Evolutionary conservation across 2,888 invertebrate species (phyloP).

Genomic region (Heliconius erato): DNA sequence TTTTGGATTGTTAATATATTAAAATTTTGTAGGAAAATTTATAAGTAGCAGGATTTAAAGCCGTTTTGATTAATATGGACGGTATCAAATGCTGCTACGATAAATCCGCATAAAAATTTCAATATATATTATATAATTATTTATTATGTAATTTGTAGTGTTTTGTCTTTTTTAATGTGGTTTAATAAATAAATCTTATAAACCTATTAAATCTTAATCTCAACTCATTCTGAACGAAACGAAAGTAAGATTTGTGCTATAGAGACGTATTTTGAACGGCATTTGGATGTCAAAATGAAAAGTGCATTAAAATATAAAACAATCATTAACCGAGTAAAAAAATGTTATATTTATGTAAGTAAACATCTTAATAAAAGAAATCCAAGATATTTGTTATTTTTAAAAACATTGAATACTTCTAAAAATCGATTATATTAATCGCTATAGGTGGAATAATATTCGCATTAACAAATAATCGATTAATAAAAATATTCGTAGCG

Average conservation of each 20-base stretch:
- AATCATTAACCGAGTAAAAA: neutral
- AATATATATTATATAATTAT: neutral
- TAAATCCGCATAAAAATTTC: neutral
- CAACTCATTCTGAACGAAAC: neutral
- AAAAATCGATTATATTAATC: neutral
- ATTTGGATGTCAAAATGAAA: constrained; percentile 1
- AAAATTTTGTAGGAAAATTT: neutral
- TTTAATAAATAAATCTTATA: neutral
- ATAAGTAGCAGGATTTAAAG: neutral
- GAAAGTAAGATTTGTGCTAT: constrained; percentile 24
- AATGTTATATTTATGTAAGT: neutral
- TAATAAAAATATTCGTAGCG: neutral
- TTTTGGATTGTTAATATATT: neutral
- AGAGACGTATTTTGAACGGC: constrained; percentile 19
- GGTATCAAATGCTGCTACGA: constrained; percentile 4
- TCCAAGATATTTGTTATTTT: neutral
- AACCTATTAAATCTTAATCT: neutral
- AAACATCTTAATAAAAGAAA: neutral
- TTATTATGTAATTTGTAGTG: neutral
- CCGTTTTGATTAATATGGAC: neutral
- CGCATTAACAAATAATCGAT: neutral
- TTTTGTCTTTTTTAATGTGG: neutral
- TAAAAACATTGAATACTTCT: neutral
- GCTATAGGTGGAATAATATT: neutral
- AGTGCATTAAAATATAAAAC: constrained; percentile 2